phyloP scores from a whole-genome alignment of 2,113 vertebrate genomes.

The Strix uralensis region DNA sequence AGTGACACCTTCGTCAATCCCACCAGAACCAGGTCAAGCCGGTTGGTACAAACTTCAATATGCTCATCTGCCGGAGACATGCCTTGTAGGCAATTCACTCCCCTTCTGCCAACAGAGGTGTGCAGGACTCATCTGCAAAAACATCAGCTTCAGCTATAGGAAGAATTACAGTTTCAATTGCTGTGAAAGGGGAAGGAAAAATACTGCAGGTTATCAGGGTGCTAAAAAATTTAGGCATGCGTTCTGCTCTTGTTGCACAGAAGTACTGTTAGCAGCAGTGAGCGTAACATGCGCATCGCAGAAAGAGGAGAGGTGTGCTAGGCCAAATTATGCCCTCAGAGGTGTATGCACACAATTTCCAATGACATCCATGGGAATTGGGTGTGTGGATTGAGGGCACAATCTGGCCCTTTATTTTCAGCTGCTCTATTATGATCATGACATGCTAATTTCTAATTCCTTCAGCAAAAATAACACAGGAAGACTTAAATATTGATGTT shows the following conservation, averaged over 20 bases:
- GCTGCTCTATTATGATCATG: constrained; percentile 8
- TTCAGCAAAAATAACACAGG: constrained; percentile 50
- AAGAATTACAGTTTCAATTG: neutral
- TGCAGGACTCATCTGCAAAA: neutral
- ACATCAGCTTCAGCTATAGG: neutral
- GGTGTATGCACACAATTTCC: neutral
- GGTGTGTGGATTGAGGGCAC: constrained; percentile 19
- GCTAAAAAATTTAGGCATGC: neutral
- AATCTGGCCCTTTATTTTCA: constrained; percentile 46
- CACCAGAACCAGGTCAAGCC: neutral
- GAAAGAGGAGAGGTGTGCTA: neutral
- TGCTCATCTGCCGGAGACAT: neutral
- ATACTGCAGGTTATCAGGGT: neutral
- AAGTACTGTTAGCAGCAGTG: neutral
- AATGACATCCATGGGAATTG: constrained; percentile 1
- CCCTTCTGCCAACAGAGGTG: neutral
- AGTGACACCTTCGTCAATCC: neutral
- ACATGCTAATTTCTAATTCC: constrained; percentile 44
- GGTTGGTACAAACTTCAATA: neutral
- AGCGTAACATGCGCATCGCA: rapidly evolving
- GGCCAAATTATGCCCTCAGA: constrained; percentile 36
- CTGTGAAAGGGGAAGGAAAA: neutral
- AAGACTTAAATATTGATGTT: constrained; percentile 59
- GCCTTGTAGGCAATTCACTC: neutral
- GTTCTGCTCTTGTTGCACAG: neutral